phyloP scores from a whole-genome alignment of 2,888 invertebrate species.

The Cryptosula pallasiana region DNA sequence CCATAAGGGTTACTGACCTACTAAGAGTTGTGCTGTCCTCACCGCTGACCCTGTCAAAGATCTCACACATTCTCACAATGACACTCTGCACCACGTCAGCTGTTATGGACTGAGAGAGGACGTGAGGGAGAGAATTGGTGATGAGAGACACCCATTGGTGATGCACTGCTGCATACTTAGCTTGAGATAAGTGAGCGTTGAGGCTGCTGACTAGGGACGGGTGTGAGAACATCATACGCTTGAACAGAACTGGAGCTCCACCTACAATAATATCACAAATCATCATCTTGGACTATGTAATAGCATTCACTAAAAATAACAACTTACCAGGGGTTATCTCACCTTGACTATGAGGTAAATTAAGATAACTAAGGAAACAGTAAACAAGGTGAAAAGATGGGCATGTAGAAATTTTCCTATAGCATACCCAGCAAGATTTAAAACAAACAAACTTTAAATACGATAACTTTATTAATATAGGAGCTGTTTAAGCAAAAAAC shows the following conservation, averaged over 20 bases:
- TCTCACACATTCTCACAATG: neutral
- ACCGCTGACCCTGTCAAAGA: neutral
- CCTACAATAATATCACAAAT: neutral
- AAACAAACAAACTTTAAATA: no score
- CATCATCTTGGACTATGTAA: no score
- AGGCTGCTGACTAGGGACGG: neutral
- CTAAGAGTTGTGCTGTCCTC: neutral
- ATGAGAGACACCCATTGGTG: conserved; percentile 12
- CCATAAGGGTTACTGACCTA: neutral
- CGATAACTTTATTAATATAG: no score
- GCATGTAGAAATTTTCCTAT: no score
- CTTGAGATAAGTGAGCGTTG: neutral
- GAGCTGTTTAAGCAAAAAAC: no score
- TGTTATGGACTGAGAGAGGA: neutral
- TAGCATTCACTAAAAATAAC: no score
- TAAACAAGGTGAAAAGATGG: no score
- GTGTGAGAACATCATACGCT: conserved; percentile 9
- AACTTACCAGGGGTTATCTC: no score
- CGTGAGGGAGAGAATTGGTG: conserved; percentile 4
- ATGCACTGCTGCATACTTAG: neutral
- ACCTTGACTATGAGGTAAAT: no score
- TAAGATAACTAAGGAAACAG: no score
- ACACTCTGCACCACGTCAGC: neutral
- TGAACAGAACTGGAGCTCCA: neutral
- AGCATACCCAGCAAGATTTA: no score